Evolutionary conservation across 2,888 invertebrate genomes (phyloP).

Genomic region (Dicycla oo): DNA sequence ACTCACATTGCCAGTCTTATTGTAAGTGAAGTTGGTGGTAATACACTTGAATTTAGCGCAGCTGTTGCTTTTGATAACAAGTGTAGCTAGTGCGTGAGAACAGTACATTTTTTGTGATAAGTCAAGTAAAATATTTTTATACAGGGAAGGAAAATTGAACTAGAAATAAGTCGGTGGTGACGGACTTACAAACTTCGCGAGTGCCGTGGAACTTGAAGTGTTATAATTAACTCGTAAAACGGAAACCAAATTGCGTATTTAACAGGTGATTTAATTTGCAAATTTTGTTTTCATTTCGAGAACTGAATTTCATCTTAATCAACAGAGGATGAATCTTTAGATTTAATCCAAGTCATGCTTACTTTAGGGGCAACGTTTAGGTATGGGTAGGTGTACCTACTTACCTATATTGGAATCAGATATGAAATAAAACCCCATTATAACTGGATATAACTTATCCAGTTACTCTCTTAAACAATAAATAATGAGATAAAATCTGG

Average conservation of each 20-base stretch:
- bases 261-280: conserved; percentile 43
- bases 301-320: conserved; percentile 15
- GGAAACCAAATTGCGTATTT: conserved; percentile 47
- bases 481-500: conserved; percentile 17
- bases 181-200: conserved; percentile 48
- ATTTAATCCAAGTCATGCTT: conserved; percentile 23
- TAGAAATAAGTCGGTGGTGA: conserved; percentile 48
- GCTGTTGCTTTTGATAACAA: conserved; percentile 49
- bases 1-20: conserved; percentile 35
- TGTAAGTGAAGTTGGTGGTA: conserved; percentile 33
- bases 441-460: not conserved
- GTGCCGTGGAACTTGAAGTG: conserved; percentile 52
- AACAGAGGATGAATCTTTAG: conserved; percentile 16
- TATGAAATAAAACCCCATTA: conserved; percentile 12
- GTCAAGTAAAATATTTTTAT: conserved; percentile 63
- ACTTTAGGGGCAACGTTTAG: conserved; percentile 14
- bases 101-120: conserved; percentile 58
- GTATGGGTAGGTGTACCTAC: not conserved
- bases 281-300: conserved; percentile 33
- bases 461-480: conserved; percentile 16
- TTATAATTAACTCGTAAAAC: conserved; percentile 43
- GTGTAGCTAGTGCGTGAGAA: conserved; percentile 54
- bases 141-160: conserved; percentile 61
- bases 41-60: conserved; percentile 34
- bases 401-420: conserved; percentile 20